Evolutionary conservation across 2,888 invertebrate species (phyloP).

Genomic region (Lampropteryx suffumata): DNA sequence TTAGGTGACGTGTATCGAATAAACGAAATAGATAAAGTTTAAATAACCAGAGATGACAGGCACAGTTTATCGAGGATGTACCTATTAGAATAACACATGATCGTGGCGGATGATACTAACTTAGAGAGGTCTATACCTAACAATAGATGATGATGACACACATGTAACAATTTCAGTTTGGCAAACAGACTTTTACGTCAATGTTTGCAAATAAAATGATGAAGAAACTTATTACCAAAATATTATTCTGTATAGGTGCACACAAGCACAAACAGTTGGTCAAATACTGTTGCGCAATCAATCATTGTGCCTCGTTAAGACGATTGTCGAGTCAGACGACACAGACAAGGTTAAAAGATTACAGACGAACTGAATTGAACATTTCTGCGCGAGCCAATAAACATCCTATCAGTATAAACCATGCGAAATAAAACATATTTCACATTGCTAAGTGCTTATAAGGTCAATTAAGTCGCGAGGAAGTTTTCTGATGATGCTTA

Average conservation of each 20-base stretch:
- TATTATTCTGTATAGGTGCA: conserved; percentile 17
- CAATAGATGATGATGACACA: conserved; percentile 26
- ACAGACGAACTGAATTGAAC: conserved; percentile 51
- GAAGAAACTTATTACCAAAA: conserved; percentile 18
- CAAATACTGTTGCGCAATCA: conserved; percentile 61
- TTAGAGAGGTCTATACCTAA: too few species aligned
- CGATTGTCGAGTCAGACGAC: conserved; percentile 43
- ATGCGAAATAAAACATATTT: conserved; percentile 1
- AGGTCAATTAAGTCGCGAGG: conserved; percentile 17
- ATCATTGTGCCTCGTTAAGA: conserved; percentile 42
- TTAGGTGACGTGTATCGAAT: background rate
- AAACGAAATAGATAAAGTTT: background rate
- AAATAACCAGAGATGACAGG: too few species aligned
- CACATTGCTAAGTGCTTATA: background rate
- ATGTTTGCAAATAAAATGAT: conserved; percentile 17
- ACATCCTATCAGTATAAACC: conserved; percentile 10
- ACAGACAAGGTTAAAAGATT: conserved; percentile 61
- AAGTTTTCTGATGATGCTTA: conserved; percentile 2
- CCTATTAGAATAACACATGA: too few species aligned
- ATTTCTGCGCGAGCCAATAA: conserved; percentile 41
- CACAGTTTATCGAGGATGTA: too few species aligned
- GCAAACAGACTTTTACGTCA: conserved; percentile 15
- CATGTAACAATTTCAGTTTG: conserved; percentile 19
- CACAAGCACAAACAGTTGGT: conserved; percentile 47
- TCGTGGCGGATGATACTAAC: too few species aligned